A percentile compares a stretch with the other conserved stretches of the same genome.
phyloP scores from a whole-genome alignment of 2,797 vertebrate species.

The Melanotaenia boesemani region DNA sequence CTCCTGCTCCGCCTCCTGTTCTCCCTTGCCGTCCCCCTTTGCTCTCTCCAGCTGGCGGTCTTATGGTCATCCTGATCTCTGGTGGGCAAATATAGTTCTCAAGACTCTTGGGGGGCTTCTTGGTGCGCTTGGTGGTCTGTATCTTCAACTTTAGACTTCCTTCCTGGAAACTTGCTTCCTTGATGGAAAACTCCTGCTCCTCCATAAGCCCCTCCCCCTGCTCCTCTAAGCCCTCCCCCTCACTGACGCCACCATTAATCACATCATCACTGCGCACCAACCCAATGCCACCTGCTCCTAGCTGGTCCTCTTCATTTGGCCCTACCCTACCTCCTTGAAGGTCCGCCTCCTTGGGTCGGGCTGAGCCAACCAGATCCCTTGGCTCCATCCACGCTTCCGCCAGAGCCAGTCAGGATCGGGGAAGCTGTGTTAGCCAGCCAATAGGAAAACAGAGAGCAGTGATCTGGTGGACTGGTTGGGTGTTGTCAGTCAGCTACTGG shows the following conservation, averaged over 20 bases:
- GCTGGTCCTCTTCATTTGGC: constrained; percentile 81
- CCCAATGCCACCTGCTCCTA: constrained; percentile 56
- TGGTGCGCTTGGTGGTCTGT: constrained; percentile 97
- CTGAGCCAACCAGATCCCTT: constrained; percentile 89
- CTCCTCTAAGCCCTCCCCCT: constrained; percentile 90
- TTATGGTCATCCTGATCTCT: constrained; percentile 98
- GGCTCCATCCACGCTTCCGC: constrained; percentile 91
- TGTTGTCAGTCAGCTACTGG: constrained; percentile 74
- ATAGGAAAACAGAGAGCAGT: constrained; percentile 61
- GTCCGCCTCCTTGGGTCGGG: constrained; percentile 89
- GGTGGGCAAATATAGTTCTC: constrained; percentile 99
- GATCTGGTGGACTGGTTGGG: constrained; percentile 54
- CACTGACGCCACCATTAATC: constrained; percentile 70
- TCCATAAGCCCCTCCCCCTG: constrained; percentile 88
- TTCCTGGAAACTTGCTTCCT: constrained; percentile 98
- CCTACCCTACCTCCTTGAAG: constrained; percentile 86
- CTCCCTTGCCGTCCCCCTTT: constrained; percentile 86
- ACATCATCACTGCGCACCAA: constrained; percentile 69
- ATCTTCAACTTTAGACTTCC: constrained; percentile 99
- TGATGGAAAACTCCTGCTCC: constrained; percentile 99
- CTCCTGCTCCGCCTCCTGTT: constrained; percentile 62
- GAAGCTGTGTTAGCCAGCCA: constrained; percentile 78
- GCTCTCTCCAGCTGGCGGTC: constrained; percentile 92
- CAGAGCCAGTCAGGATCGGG: constrained; percentile 78
- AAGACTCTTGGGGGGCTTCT: constrained; percentile 97